Percentiles rank a stretch among this genome's conserved stretches.
Evolutionary conservation across 2,888 invertebrate genomes (phyloP).

Genomic region (Drosophila suboccidentalis): DNA sequence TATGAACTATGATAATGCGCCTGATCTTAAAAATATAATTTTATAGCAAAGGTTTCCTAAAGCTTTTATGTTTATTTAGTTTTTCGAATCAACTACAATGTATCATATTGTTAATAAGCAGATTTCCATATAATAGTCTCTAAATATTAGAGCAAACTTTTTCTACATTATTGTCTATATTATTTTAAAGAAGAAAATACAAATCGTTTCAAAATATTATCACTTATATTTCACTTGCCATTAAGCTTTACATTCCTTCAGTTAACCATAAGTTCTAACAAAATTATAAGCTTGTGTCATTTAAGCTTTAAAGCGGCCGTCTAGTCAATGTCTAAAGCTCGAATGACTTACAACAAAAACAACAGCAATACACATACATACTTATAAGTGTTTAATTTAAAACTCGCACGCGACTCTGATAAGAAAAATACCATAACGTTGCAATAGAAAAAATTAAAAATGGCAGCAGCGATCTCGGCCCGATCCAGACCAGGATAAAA

Average conservation of each 20-base stretch:
- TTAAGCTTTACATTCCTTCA: background rate
- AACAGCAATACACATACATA: background rate
- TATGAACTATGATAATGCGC: no score
- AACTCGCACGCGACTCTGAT: slow-evolving; percentile 54
- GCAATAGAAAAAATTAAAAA: background rate
- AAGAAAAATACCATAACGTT: slow-evolving; percentile 15
- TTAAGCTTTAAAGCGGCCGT: background rate
- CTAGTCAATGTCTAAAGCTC: slow-evolving; percentile 6
- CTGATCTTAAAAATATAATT: no score
- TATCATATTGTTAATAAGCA: no score
- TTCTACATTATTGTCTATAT: no score
- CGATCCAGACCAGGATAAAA: background rate
- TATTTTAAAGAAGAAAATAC: no score
- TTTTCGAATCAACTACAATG: no score
- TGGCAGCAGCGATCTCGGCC: background rate
- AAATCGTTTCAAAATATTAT: no score
- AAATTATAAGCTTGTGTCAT: background rate
- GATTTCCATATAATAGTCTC: no score
- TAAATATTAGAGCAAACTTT: no score
- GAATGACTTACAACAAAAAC: background rate
- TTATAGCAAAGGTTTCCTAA: no score
- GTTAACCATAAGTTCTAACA: background rate
- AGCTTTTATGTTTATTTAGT: no score
- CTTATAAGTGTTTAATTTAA: slow-evolving; percentile 26
- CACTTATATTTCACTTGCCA: no score